These are phyloP conservation scores for Dromococcyx pavoninus DNA, from an alignment of 2,797 vertebrate genomes.

Conservation along the genomic window DNA sequence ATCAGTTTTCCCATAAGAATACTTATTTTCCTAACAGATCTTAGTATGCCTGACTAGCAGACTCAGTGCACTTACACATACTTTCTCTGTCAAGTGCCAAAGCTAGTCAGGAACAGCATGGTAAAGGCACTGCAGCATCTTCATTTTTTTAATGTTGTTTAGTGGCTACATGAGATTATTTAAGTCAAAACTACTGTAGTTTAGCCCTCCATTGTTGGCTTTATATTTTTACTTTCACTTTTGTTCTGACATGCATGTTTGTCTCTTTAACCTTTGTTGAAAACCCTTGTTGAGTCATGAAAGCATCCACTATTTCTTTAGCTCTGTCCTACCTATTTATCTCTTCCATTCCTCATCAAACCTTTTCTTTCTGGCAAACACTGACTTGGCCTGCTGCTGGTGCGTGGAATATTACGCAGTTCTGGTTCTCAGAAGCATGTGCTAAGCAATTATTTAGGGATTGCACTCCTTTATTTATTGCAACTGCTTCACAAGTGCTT, in stretches of 20 bases:
- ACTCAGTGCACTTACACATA: neutral
- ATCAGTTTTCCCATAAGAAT: neutral
- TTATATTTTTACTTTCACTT: neutral
- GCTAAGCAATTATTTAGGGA: neutral
- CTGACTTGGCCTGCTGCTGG: neutral
- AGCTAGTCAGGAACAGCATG: neutral
- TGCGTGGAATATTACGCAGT: neutral
- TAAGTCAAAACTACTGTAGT: neutral
- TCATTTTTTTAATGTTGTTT: neutral
- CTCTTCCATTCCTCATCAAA: neutral
- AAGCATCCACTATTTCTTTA: neutral
- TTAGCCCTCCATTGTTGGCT: neutral
- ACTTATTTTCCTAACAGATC: neutral
- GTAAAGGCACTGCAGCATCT: neutral
- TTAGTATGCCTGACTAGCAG: neutral
- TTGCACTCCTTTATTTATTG: neutral
- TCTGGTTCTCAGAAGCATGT: neutral
- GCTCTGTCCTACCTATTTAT: neutral
- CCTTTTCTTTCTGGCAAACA: neutral
- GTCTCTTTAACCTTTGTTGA: neutral
- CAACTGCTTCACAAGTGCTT: neutral
- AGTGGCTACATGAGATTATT: neutral
- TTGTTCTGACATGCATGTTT: neutral
- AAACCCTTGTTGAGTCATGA: neutral
- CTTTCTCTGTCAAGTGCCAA: neutral